Conservation (phyloP, 2,888 invertebrate species). For the Cantharis rustica region DNA sequence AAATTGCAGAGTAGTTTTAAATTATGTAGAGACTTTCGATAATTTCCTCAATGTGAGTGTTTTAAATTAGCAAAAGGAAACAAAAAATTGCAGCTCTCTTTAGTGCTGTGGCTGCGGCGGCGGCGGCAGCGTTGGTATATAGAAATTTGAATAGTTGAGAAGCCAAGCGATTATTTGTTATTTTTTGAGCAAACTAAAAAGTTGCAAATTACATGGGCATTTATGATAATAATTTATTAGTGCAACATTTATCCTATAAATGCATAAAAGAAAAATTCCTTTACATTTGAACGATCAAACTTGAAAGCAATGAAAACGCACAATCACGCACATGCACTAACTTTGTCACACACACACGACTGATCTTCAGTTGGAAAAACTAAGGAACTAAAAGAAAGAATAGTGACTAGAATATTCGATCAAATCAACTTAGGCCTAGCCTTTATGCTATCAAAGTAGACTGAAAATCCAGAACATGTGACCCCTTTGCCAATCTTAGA, state of each 20-base stretch:
- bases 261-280: slow-evolving; percentile 10
- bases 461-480: slow-evolving; percentile 52
- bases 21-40: neutral
- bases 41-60: neutral
- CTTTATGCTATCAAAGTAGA: slow-evolving; percentile 52
- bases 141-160: neutral
- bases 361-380: slow-evolving; percentile 45
- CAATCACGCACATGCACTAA: slow-evolving; percentile 33
- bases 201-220: neutral
- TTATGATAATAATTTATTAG: neutral
- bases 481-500: slow-evolving; percentile 50
- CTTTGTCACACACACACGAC: slow-evolving; percentile 50
- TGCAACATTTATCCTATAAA: neutral
- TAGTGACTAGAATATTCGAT: slow-evolving; percentile 56
- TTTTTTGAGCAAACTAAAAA: neutral
- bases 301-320: slow-evolving; percentile 30
- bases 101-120: neutral
- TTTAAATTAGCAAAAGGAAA: neutral
- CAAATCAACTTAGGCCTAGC: slow-evolving; percentile 52
- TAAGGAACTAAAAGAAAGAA: slow-evolving; percentile 52
- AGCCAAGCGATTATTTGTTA: neutral
- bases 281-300: slow-evolving; percentile 19
- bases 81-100: neutral
- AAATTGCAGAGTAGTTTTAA: neutral
- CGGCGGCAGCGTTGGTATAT: neutral